Evolutionary conservation across 2,797 vertebrate species (phyloP), one percentile per base, ranked within the genome.

Genomic region (Adelosebastes latens): DNA sequence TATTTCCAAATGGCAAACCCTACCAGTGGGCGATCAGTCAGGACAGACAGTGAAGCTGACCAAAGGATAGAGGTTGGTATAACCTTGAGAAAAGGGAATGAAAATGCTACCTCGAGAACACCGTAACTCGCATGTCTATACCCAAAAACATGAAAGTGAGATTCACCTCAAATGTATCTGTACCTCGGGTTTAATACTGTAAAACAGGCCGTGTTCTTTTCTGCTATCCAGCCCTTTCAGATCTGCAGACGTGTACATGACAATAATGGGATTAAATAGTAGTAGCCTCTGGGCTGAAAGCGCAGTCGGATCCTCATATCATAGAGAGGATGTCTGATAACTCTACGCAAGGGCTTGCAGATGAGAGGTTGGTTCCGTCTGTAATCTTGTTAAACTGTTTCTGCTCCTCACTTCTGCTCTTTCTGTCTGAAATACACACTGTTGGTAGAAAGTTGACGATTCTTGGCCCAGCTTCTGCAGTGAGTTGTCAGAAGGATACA

Each of bases 181-280:
- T 93, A 93, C 93, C 93, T 81, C 86, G 64, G 58, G 36, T 75
- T 88, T 80, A 89, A 90, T 80, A 87, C 87, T 91, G 85, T 16
- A 80, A 62, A 75, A 55, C 39, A 79, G 64, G 61, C 72, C 66
- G 77, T 29, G 29, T 52, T 81, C 76, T 60, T 77, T 80, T 73
- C 75, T 60, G 68, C 62, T 79, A 75, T 55, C 20, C 42, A 66
- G 85, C 68, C 80, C 64, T 58, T 78, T 82, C 55, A 69, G 64
- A 83, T 67, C 71, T 77, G 86, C 78, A 82, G 75, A 83, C n/a
- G 5, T 74, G 74, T 84, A 85, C 71, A 66, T 61, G 53, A 74
- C 0, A n/a, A 61, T 56, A 68, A 77, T 58, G 34, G 72, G 87
- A 81, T 86, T 89, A 87, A 91, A 89, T 80, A 84, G 82, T 60